Evolutionary conservation across 2,797 vertebrate species (phyloP), one percentile per base, ranked within the genome.

Genomic region (Acanthis flammea): DNA sequence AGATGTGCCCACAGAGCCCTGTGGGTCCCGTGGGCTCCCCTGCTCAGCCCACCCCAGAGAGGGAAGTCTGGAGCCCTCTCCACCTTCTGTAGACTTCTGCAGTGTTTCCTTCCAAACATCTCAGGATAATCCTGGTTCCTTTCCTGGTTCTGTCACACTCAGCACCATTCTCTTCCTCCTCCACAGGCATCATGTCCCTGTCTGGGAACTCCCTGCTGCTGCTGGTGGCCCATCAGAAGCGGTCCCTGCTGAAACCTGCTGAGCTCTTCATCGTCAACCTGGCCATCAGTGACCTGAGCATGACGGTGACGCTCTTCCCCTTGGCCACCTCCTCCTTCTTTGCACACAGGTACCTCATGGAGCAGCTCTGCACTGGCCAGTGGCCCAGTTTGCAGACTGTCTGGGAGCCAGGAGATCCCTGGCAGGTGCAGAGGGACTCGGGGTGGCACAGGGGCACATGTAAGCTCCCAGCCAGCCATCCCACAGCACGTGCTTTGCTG

Each of bases 231-330:
- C 98, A 98, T 96, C 98, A 96, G 94, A 99, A 98, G 94, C 96
- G 98, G 57, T 98, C 98, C 15, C 97, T 98, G 76, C 97, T 99
- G 95, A 99, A 99, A 95, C 98, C 99, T 16, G 98, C 98, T 0
- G 98, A 99, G 96, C 98, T 98, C 97, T 99, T 99, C 95, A 98
- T 99, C 14, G 97, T 98, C 92, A 99, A 98, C 96, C 97, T 99
- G 74, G 98, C 98, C 63, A 92, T 99, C 97, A 99, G 98, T 41
- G 99, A 99, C 97, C 98, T 99, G 82, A 98, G 98, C 71, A 99
- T 98, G 98, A 98, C 98, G 0, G 95, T 98, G 72, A 98, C 97
- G 0, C 98, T 99, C 54, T 98, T 99, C 90, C 99, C 99, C 74
- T 39, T 99, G 95, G 98, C 98, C 37, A 98, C 98, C 60, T 97